Evolutionary conservation across 2,888 invertebrate species (phyloP).

Genomic region (Thereva nobilitata): DNA sequence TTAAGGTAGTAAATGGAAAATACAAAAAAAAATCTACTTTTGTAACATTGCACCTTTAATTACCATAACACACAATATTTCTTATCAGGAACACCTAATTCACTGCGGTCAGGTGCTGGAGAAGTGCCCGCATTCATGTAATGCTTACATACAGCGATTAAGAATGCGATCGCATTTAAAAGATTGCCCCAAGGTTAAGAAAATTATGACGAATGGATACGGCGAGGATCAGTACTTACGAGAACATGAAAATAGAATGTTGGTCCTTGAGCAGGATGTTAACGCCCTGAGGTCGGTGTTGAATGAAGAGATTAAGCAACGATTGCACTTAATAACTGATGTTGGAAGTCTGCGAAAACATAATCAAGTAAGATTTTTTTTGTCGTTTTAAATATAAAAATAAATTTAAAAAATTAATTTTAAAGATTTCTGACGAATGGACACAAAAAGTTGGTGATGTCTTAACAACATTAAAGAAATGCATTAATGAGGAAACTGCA

Average conservation of each 20-base stretch:
- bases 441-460: conserved; percentile 51
- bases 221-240: conserved; percentile 39
- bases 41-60: not conserved
- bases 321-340: conserved; percentile 56
- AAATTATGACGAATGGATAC: conserved; percentile 38
- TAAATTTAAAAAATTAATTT: not conserved
- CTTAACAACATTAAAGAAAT: conserved; percentile 59
- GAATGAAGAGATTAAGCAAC: conserved; percentile 57
- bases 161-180: conserved; percentile 64
- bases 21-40: not conserved
- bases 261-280: conserved; percentile 52
- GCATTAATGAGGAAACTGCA: conserved; percentile 61
- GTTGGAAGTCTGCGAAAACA: conserved; percentile 56
- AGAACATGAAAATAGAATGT: conserved; percentile 48
- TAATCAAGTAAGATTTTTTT: conserved; percentile 48
- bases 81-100: conserved; percentile 65
- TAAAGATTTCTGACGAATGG: conserved; percentile 54
- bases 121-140: conserved; percentile 71
- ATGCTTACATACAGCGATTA: conserved; percentile 70
- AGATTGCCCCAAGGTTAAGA: conserved; percentile 55
- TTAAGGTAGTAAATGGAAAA: conserved; percentile 64
- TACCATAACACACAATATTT: conserved; percentile 1
- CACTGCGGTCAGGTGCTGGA: conserved; percentile 74
- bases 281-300: conserved; percentile 51
- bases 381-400: not conserved